Conservation (phyloP, 2,797 vertebrate species). For the Distichodus sexfasciatus region DNA sequence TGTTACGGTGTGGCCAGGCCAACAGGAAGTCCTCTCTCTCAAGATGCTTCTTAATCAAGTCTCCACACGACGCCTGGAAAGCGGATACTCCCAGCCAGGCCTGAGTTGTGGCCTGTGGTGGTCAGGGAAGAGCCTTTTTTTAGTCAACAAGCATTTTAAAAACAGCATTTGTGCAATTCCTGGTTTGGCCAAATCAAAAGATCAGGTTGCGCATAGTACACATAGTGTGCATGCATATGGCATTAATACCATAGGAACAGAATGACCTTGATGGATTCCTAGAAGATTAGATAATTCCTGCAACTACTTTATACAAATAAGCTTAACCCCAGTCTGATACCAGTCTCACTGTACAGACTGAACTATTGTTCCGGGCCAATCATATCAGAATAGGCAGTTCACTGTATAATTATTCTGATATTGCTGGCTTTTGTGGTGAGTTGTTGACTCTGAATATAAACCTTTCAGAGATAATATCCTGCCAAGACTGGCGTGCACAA, state of each 20-base stretch:
- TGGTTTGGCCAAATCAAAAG: slow-evolving; percentile 54
- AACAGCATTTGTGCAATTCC: slow-evolving; percentile 53
- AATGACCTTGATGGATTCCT: slow-evolving; percentile 44
- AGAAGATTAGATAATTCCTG: slow-evolving; percentile 46
- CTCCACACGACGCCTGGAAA: slow-evolving; percentile 55
- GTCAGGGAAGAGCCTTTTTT: slow-evolving; percentile 54
- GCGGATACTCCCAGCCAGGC: slow-evolving; percentile 61
- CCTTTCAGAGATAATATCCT: slow-evolving; percentile 7
- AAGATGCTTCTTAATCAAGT: slow-evolving; percentile 61
- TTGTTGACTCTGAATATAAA: slow-evolving; percentile 21
- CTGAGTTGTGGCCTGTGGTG: slow-evolving; percentile 51
- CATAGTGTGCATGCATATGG: slow-evolving; percentile 7
- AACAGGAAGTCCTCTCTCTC: slow-evolving; percentile 55
- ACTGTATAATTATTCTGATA: slow-evolving; percentile 57
- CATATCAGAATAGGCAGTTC: slow-evolving; percentile 44
- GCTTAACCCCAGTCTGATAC: slow-evolving; percentile 37
- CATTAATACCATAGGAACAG: slow-evolving; percentile 2
- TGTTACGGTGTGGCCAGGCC: slow-evolving; percentile 47
- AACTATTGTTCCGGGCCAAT: slow-evolving; percentile 36
- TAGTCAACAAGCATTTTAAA: slow-evolving; percentile 59
- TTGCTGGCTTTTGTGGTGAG: slow-evolving; percentile 36
- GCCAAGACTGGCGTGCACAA: background rate
- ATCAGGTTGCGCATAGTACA: slow-evolving; percentile 50
- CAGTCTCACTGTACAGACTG: slow-evolving; percentile 46
- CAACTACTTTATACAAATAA: slow-evolving; percentile 18